A percentile compares a stretch with the other conserved stretches of the same genome.
Conservation (phyloP, 2,113 vertebrate genomes). For the Baryphthengus martii region DNA sequence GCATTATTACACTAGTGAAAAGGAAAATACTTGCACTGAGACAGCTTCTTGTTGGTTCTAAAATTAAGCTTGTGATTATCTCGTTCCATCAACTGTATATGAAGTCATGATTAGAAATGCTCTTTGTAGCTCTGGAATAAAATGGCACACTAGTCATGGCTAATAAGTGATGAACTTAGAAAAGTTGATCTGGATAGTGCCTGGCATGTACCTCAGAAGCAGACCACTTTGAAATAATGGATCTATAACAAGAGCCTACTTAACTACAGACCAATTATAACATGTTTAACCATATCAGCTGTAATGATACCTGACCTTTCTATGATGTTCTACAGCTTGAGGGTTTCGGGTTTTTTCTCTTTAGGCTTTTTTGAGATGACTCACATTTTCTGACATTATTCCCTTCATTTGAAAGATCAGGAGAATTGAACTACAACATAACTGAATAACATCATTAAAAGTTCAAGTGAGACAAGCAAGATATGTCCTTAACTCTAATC, state of each 20-base stretch:
- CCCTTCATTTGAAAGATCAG: not conserved
- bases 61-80: not conserved
- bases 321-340: not conserved
- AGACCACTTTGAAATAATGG: not conserved
- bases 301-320: not conserved
- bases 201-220: not conserved
- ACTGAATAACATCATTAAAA: not conserved
- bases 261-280: not conserved
- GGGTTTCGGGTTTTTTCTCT: not conserved
- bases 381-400: not conserved
- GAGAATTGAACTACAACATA: not conserved
- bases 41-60: not conserved
- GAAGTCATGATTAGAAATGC: not conserved
- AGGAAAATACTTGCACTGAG: not conserved
- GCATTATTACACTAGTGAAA: not conserved
- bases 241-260: not conserved
- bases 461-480: not conserved
- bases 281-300: not conserved
- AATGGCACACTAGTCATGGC: not conserved
- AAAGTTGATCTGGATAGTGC: not conserved
- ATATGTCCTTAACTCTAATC: not conserved
- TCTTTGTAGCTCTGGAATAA: not conserved
- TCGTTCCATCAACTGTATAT: not conserved
- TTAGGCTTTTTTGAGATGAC: not conserved
- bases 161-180: not conserved